Conservation (phyloP, 92 coral and sea anemone genomes). For the Epizoanthus rinbou region DNA sequence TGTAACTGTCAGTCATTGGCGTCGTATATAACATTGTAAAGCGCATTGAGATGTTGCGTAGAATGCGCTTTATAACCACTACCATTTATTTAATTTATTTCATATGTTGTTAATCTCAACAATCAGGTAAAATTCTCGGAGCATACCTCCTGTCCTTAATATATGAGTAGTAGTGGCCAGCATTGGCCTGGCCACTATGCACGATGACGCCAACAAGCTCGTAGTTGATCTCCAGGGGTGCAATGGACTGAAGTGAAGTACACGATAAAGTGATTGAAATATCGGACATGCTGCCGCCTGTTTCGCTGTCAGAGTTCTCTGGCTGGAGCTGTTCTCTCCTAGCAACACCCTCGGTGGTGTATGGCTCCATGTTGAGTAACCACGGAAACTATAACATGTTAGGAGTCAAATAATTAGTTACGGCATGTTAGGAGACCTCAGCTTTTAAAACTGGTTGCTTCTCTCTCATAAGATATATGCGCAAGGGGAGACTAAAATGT, state of each 20-base stretch:
- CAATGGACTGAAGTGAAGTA: conserved; percentile 69
- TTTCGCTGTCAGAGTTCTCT: conserved; percentile 56
- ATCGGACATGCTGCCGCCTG: conserved; percentile 74
- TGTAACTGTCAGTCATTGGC: too few relatives aligned
- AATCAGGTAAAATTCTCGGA: too few relatives aligned
- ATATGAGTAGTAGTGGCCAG: conserved; percentile 84
- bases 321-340: conserved; percentile 63
- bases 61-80: too few relatives aligned
- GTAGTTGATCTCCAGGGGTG: conserved; percentile 73
- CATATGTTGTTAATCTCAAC: too few relatives aligned
- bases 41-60: too few relatives aligned
- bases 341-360: conserved; percentile 85
- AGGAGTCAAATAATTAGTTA: not conserved
- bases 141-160: conserved; percentile 83
- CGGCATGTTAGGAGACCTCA: too few relatives aligned
- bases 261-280: conserved; percentile 63
- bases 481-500: too few relatives aligned
- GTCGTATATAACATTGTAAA: too few relatives aligned
- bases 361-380: conserved; percentile 89
- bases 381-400: conserved; percentile 62
- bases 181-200: conserved; percentile 92
- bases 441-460: not conserved
- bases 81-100: too few relatives aligned
- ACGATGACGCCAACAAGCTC: conserved; percentile 86
- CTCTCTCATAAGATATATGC: too few relatives aligned